Conservation (phyloP, 2,888 invertebrate species). For the Orthosia cruda region DNA sequence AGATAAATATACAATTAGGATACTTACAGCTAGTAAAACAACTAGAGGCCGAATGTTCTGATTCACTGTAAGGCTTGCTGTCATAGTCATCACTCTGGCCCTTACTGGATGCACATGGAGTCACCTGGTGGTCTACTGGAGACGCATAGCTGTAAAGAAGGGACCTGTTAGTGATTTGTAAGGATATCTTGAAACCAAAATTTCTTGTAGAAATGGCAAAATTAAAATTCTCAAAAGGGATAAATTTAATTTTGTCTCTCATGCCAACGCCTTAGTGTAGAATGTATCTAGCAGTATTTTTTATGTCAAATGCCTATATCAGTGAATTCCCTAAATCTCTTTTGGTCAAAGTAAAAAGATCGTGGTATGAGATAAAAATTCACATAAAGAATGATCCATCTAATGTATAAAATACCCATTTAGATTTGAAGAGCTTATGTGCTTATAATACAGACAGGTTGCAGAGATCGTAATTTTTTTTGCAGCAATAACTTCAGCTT, state of each 20-base stretch:
- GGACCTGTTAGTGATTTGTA: slow-evolving; percentile 3
- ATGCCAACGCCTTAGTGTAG: background rate
- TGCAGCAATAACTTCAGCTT: slow-evolving; percentile 44
- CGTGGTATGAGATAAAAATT: background rate
- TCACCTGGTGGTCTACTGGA: slow-evolving; percentile 89
- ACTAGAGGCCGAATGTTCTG: slow-evolving; percentile 90
- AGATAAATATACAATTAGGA: background rate
- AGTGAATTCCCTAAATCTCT: background rate
- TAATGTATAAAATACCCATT: slow-evolving; percentile 10
- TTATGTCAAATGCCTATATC: background rate
- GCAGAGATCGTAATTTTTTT: slow-evolving; percentile 27
- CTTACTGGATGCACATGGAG: slow-evolving; percentile 92
- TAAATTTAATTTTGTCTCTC: background rate
- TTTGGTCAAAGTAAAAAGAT: background rate
- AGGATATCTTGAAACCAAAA: background rate
- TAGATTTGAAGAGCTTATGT: slow-evolving; percentile 6
- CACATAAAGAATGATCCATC: background rate
- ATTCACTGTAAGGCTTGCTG: slow-evolving; percentile 90
- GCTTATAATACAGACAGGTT: slow-evolving; percentile 1
- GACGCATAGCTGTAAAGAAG: slow-evolving; percentile 86
- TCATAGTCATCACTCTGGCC: slow-evolving; percentile 91
- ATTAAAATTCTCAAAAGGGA: background rate
- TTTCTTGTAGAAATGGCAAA: background rate
- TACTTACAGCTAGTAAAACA: slow-evolving; percentile 91
- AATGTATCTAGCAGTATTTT: too few species aligned